phyloP scores from a whole-genome alignment of 2,797 vertebrate genomes.

The Antrozous pallidus region DNA sequence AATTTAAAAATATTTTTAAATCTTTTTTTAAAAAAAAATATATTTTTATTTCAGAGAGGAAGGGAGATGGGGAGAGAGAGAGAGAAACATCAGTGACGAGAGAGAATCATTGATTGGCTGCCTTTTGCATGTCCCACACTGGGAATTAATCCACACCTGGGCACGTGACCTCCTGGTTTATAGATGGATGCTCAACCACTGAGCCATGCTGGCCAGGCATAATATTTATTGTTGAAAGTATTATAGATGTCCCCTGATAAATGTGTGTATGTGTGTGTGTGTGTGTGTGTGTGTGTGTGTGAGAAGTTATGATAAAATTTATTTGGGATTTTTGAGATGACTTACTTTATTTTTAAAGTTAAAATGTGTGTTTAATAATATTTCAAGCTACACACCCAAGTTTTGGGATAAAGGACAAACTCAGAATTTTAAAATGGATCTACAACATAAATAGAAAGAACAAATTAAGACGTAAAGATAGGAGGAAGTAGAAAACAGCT shows the following conservation, averaged over 20 bases:
- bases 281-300: background rate
- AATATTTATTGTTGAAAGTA: too few species aligned
- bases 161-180: too few species aligned
- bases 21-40: too few species aligned
- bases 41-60: too few species aligned
- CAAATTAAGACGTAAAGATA: background rate
- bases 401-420: slow-evolving; percentile 43
- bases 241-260: background rate
- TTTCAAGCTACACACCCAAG: background rate
- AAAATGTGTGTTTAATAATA: slow-evolving; percentile 7
- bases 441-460: slow-evolving; percentile 38
- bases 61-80: too few species aligned
- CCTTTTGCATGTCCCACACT: too few species aligned
- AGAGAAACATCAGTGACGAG: too few species aligned
- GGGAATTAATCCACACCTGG: too few species aligned
- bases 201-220: too few species aligned
- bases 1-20: background rate
- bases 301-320: slow-evolving; percentile 19
- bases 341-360: slow-evolving; percentile 38
- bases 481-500: slow-evolving; percentile 30
- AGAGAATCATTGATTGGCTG: too few species aligned
- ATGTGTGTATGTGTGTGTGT: background rate
- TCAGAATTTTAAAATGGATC: slow-evolving; percentile 20
- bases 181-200: too few species aligned
- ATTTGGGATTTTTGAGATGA: background rate